phyloP scores from a whole-genome alignment of 2,797 vertebrate genomes.

The Salarias fasciatus region DNA sequence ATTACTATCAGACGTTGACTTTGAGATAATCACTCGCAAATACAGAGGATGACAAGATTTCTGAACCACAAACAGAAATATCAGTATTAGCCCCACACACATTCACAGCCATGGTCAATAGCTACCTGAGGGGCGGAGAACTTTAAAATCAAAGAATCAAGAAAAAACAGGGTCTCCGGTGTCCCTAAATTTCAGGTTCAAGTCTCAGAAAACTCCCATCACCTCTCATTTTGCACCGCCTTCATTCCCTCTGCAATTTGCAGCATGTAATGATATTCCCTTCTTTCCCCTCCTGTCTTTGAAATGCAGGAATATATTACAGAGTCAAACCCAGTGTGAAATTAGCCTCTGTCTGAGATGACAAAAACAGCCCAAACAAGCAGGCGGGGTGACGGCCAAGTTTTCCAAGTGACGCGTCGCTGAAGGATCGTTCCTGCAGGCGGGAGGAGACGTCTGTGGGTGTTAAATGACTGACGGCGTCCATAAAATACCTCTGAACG shows the following conservation, averaged over 20 bases:
- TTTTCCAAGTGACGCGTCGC: slow-evolving; percentile 23
- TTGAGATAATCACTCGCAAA: no score
- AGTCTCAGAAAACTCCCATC: slow-evolving; percentile 36
- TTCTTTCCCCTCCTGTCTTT: slow-evolving; percentile 18
- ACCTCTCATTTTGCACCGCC: slow-evolving; percentile 26
- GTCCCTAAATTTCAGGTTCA: slow-evolving; percentile 33
- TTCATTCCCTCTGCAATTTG: slow-evolving; percentile 29
- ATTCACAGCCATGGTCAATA: not conserved
- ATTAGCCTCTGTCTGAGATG: slow-evolving; percentile 40
- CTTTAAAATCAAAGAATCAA: not conserved
- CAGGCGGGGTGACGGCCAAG: slow-evolving; percentile 8
- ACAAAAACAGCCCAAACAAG: slow-evolving; percentile 18
- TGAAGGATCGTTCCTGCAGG: slow-evolving; percentile 6
- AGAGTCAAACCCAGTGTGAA: slow-evolving; percentile 45
- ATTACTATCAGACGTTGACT: no score
- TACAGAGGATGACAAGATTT: no score
- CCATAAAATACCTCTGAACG: slow-evolving; percentile 4
- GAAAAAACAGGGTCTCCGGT: slow-evolving; percentile 7
- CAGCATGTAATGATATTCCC: slow-evolving; percentile 34
- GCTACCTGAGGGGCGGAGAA: not conserved
- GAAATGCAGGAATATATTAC: slow-evolving; percentile 20
- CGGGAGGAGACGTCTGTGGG: slow-evolving; percentile 9
- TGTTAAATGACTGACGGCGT: slow-evolving; percentile 27
- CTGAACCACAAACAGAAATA: no score
- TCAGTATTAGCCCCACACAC: no score